Evolutionary conservation across 2,113 vertebrate genomes (phyloP).

Genomic region (Trogon melanurus): DNA sequence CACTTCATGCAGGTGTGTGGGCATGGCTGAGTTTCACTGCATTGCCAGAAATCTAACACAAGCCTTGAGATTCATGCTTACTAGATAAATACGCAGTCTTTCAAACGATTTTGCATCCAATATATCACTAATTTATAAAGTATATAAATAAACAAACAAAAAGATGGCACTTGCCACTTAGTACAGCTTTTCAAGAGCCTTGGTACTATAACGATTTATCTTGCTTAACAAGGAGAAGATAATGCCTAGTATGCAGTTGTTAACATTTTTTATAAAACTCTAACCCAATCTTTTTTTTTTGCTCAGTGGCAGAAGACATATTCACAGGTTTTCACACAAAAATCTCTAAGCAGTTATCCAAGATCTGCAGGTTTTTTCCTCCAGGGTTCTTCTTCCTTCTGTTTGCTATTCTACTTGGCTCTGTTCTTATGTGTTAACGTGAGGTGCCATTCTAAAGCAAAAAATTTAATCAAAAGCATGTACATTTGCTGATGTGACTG

Average conservation of each 20-base stretch:
- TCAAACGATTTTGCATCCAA: constrained; percentile 1
- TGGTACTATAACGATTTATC: neutral
- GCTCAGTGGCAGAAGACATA: neutral
- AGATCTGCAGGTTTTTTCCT: constrained; percentile 26
- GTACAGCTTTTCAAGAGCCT: neutral
- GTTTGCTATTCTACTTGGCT: constrained; percentile 33
- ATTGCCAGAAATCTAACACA: constrained; percentile 25
- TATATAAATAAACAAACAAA: constrained; percentile 17
- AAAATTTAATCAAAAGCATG: constrained; percentile 21
- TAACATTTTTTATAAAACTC: constrained; percentile 26
- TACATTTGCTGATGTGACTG: constrained; percentile 3
- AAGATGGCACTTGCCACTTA: neutral
- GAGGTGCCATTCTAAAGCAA: constrained; percentile 7
- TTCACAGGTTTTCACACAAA: constrained; percentile 47
- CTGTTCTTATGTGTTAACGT: neutral
- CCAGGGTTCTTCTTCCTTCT: neutral
- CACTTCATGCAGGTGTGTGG: constrained; percentile 42
- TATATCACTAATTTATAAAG: neutral
- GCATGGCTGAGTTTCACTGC: neutral
- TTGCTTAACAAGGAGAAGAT: neutral
- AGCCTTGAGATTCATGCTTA: neutral
- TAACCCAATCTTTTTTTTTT: constrained; percentile 2
- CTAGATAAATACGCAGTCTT: neutral
- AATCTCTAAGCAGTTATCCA: constrained; percentile 31
- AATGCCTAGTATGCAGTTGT: neutral